Percentiles rank a stretch among this genome's conserved stretches.
These are phyloP conservation scores for Ostrea edulis DNA, from an alignment of 1,140 invertebrate species.

Conservation along the genomic window DNA sequence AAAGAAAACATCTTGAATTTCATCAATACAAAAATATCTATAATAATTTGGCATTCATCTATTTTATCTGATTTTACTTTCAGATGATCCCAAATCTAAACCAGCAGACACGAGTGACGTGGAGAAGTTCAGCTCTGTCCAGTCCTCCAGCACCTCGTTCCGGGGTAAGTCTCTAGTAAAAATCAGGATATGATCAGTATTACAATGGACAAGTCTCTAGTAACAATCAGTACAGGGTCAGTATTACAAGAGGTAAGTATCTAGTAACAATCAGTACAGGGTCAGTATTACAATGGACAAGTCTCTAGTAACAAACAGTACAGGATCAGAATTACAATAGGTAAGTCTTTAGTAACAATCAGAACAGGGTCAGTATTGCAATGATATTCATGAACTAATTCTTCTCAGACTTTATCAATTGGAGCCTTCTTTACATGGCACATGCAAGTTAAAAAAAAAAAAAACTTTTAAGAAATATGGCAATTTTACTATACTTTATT, in stretches of 20 bases:
- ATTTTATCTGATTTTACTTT: neutral
- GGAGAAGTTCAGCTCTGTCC: constrained; percentile 47
- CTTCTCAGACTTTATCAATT: too few species aligned
- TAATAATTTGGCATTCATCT: too few species aligned
- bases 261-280: neutral
- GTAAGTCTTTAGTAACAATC: neutral
- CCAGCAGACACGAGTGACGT: constrained; percentile 34
- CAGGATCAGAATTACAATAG: neutral
- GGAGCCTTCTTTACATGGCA: too few species aligned
- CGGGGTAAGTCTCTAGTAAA: neutral
- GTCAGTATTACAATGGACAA: neutral
- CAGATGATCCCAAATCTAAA: constrained; percentile 19
- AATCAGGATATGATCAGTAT: neutral
- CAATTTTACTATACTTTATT: too few species aligned
- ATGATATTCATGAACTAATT: too few species aligned
- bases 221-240: neutral
- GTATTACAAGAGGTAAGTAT: neutral
- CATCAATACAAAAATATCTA: too few species aligned
- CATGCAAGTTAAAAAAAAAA: too few species aligned
- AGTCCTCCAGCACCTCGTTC: constrained; percentile 15
- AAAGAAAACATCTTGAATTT: too few species aligned
- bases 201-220: neutral
- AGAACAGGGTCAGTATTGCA: neutral
- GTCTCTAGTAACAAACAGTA: neutral
- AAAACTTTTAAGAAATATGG: too few species aligned